Evolutionary conservation across 2,113 vertebrate genomes (phyloP).

Genomic region (Synodontis membranacea): DNA sequence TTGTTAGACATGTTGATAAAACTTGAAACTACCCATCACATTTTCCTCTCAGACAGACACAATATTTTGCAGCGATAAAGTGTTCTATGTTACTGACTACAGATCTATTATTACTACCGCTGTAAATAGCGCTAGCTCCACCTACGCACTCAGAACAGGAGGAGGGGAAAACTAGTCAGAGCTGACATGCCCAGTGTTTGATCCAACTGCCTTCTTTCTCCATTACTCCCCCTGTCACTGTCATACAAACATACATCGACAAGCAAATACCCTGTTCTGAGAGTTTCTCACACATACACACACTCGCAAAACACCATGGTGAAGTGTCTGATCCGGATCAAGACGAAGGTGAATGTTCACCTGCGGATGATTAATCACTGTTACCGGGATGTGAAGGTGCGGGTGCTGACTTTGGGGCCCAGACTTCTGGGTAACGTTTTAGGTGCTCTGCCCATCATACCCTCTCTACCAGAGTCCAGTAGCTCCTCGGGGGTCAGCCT

Average conservation of each 20-base stretch:
- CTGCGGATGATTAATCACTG: slow-evolving; percentile 91
- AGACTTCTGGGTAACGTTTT: slow-evolving; percentile 78
- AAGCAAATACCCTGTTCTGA: not conserved
- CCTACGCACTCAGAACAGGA: slow-evolving; percentile 52
- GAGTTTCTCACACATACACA: not conserved
- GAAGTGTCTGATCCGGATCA: slow-evolving; percentile 88
- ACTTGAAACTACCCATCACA: not conserved
- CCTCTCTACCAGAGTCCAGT: slow-evolving; percentile 52
- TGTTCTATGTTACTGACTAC: slow-evolving; percentile 58
- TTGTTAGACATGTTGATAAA: not conserved
- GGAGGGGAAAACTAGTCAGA: slow-evolving; percentile 18
- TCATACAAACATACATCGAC: not conserved
- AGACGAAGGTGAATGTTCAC: slow-evolving; percentile 86
- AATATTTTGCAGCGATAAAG: not conserved
- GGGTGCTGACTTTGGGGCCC: slow-evolving; percentile 84
- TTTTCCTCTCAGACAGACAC: slow-evolving; percentile 35
- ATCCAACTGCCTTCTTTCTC: slow-evolving; percentile 10
- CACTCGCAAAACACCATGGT: slow-evolving; percentile 75
- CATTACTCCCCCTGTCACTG: not conserved
- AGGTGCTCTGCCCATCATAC: slow-evolving; percentile 72
- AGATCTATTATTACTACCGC: slow-evolving; percentile 68
- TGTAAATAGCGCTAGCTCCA: slow-evolving; percentile 70
- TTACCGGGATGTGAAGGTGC: slow-evolving; percentile 81
- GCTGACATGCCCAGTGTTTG: slow-evolving; percentile 12
- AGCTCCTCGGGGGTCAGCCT: slow-evolving; percentile 52